Evolutionary conservation across 1,140 invertebrate genomes (phyloP).

Genomic region (Panagrolaimus sp.): DNA sequence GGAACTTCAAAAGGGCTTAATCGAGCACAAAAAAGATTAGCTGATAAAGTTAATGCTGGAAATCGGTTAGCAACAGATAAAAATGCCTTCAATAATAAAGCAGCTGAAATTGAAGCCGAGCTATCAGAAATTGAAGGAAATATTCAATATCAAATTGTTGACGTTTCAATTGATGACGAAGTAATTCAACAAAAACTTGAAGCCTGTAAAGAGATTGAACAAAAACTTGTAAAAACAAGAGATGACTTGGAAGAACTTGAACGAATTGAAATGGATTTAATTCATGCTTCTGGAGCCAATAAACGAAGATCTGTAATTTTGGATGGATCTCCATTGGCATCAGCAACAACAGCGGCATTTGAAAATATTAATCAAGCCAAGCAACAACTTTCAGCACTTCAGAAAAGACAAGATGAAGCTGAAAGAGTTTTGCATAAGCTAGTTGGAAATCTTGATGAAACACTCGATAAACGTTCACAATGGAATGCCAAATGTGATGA

Average conservation of each 20-base stretch:
- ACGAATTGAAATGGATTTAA: constrained; percentile 16
- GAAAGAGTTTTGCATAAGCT: constrained; percentile 14
- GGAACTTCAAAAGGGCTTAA: neutral
- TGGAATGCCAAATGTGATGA: constrained; percentile 17
- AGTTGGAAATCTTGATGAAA: neutral
- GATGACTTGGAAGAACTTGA: constrained; percentile 23
- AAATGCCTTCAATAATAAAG: constrained; percentile 13
- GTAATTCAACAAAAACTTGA: neutral
- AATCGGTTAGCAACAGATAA: neutral
- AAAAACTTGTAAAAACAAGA: neutral
- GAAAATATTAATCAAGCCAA: neutral
- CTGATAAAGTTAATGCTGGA: neutral
- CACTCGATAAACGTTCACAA: neutral
- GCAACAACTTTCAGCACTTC: constrained; percentile 5
- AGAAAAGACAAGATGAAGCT: constrained; percentile 5
- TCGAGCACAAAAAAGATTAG: neutral
- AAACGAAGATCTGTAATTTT: constrained; percentile 20
- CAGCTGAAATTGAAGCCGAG: constrained; percentile 14
- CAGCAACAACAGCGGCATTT: neutral
- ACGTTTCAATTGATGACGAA: constrained; percentile 6
- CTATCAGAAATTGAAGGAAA: constrained; percentile 2
- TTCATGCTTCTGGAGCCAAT: constrained; percentile 11
- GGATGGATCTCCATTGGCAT: constrained; percentile 3
- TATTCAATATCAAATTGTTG: neutral
- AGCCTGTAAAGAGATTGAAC: constrained; percentile 8